phyloP scores from a whole-genome alignment of 2,888 invertebrate species.

The Platycnemis pennipes region DNA sequence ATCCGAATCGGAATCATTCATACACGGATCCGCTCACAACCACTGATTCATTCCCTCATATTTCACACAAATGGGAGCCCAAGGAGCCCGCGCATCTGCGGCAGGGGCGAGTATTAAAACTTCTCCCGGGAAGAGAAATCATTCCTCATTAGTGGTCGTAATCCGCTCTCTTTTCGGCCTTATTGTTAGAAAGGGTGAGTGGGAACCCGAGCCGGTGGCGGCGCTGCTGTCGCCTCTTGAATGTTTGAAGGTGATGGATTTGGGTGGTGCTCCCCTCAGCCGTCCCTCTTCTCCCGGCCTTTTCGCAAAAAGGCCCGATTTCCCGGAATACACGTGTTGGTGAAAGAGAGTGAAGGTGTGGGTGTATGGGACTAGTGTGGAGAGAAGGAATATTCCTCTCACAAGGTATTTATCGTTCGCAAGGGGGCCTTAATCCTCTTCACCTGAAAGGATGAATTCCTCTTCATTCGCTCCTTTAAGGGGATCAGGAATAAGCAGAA shows the following conservation, averaged over 20 bases:
- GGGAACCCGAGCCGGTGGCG: not conserved
- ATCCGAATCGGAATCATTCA: not conserved
- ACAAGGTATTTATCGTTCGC: slow-evolving; percentile 19
- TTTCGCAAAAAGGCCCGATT: not conserved
- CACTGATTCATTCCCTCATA: not conserved
- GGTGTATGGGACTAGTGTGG: not conserved
- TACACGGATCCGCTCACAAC: not conserved
- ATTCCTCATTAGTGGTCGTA: slow-evolving; percentile 32
- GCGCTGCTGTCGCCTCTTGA: not conserved
- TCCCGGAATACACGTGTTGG: not conserved
- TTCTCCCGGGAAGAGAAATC: slow-evolving; percentile 3
- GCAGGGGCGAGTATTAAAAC: not conserved
- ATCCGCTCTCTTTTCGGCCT: not conserved
- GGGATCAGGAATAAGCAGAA: not conserved
- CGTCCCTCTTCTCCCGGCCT: not conserved
- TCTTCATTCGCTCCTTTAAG: not conserved
- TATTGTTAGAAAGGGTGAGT: not conserved
- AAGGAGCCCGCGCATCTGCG: not conserved
- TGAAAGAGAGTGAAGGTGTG: not conserved
- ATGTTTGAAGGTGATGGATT: slow-evolving; percentile 15
- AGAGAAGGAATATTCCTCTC: not conserved
- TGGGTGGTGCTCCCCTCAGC: not conserved
- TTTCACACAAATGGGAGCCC: slow-evolving; percentile 2
- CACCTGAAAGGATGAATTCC: slow-evolving; percentile 18
- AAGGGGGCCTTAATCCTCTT: not conserved